phyloP scores from a whole-genome alignment of 2,113 vertebrate genomes.

The Parotia lawesii region DNA sequence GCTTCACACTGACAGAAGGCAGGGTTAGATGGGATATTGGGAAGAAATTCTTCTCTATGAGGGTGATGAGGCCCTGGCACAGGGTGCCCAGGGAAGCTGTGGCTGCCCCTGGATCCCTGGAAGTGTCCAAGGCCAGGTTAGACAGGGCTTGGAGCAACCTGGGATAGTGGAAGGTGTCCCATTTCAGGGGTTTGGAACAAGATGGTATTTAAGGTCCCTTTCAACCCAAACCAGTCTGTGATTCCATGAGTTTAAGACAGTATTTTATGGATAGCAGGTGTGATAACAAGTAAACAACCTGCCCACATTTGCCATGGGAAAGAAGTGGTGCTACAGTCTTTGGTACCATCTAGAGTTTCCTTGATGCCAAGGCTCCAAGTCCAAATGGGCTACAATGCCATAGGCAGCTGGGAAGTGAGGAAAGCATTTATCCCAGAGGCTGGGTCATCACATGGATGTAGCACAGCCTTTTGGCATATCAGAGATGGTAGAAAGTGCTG shows the following conservation, averaged over 20 bases:
- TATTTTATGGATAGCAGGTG: not conserved
- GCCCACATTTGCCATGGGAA: not conserved
- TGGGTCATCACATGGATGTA: not conserved
- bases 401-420: not conserved
- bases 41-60: not conserved
- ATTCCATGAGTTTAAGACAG: not conserved
- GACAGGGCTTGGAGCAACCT: rapidly evolving
- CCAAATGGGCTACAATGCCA: not conserved
- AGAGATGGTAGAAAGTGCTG: not conserved
- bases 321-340: not conserved
- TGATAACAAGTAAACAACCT: not conserved
- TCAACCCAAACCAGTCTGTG: not conserved
- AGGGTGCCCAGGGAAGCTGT: not conserved
- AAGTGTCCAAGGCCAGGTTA: rapidly evolving
- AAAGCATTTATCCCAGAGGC: not conserved
- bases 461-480: not conserved
- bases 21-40: not conserved
- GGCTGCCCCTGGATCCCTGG: not conserved
- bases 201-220: not conserved
- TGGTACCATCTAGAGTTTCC: not conserved
- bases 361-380: not conserved
- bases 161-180: rapidly evolving
- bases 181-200: not conserved
- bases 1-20: not conserved
- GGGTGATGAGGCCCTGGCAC: not conserved